phyloP scores from a whole-genome alignment of 2,888 invertebrate species.

The Acronicta alni region DNA sequence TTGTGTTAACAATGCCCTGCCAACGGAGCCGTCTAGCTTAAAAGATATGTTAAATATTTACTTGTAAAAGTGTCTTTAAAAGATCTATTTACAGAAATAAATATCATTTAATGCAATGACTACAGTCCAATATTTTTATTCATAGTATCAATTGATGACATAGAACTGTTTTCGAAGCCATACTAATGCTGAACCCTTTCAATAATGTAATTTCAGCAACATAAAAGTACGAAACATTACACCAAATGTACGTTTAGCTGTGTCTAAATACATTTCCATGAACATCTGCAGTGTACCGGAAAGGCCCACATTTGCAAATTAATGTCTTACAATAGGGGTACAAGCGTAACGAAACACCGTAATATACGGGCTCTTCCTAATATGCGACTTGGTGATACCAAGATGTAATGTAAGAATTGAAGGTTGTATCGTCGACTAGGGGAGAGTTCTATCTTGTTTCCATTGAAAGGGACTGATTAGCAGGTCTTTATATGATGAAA shows the following conservation, averaged over 20 bases:
- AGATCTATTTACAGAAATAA: no score
- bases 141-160: no score
- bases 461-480: no score
- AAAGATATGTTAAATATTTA: no score
- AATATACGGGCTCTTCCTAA: slow-evolving; percentile 21
- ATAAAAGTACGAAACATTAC: slow-evolving; percentile 15
- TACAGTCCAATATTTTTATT: no score
- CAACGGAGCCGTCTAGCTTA: no score
- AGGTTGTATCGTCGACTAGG: slow-evolving; percentile 5
- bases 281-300: slow-evolving; percentile 61
- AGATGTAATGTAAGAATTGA: slow-evolving; percentile 17
- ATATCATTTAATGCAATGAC: no score
- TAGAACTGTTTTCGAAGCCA: no score
- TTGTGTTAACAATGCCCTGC: no score
- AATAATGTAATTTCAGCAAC: background rate
- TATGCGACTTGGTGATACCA: slow-evolving; percentile 7
- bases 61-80: no score
- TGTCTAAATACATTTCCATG: slow-evolving; percentile 38
- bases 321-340: slow-evolving; percentile 56
- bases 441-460: background rate
- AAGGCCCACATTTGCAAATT: slow-evolving; percentile 59
- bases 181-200: background rate
- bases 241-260: slow-evolving; percentile 19
- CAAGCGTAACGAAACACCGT: slow-evolving; percentile 37
- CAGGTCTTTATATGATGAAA: no score